These are phyloP conservation scores for Hypanus sabinus DNA, from an alignment of 2,113 vertebrate species.

Conservation along the genomic window DNA sequence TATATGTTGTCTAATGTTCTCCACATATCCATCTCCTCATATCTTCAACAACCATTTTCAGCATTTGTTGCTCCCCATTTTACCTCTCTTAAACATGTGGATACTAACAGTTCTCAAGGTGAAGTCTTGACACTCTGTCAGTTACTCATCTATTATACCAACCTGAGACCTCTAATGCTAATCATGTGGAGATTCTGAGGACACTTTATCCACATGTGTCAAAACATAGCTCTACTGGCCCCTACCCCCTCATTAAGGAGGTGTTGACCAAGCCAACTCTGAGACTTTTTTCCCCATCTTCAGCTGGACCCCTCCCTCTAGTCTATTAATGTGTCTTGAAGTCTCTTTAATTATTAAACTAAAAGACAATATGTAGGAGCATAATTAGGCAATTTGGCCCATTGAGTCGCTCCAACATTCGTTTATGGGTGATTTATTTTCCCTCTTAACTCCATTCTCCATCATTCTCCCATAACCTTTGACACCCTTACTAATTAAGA, in stretches of 20 bases:
- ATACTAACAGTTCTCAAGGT: background rate
- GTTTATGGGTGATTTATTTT: no score
- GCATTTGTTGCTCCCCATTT: background rate
- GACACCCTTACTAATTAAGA: no score
- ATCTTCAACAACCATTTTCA: background rate
- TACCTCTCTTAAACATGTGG: background rate
- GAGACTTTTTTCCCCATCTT: no score
- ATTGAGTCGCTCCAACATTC: no score
- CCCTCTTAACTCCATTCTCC: no score
- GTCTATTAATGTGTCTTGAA: no score
- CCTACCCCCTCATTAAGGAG: background rate
- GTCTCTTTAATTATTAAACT: no score
- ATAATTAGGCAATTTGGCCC: no score
- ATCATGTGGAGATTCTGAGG: background rate
- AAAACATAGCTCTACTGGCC: background rate
- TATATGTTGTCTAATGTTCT: constrained; percentile 12
- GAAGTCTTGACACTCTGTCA: background rate
- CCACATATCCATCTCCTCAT: background rate
- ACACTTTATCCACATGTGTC: background rate
- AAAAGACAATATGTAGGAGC: no score
- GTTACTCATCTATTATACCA: background rate
- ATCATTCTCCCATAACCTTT: no score
- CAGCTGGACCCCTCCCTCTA: background rate
- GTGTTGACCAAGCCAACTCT: background rate
- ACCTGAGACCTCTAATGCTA: background rate